A percentile compares a stretch with the other conserved stretches of the same genome.
Evolutionary conservation across 2,888 invertebrate species (phyloP).

Genomic region (Rhamnusium bicolor): DNA sequence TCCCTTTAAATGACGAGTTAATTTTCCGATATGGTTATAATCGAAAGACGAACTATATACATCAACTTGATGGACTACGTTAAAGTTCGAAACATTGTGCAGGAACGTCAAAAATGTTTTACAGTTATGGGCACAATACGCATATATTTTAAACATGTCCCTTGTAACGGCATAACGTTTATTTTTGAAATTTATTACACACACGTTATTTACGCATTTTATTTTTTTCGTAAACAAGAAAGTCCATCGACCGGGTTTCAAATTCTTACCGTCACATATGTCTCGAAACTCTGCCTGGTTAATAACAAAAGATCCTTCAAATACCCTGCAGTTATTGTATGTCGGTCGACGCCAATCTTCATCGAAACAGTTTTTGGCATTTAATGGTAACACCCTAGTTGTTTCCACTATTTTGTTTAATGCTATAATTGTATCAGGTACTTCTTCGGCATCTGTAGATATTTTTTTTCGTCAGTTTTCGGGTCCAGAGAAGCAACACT

Average conservation of each 20-base stretch:
- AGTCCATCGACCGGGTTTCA: neutral
- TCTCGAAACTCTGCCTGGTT: neutral
- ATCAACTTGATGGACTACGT: slow-evolving; percentile 17
- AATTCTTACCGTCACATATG: neutral
- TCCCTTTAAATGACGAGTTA: slow-evolving; percentile 15
- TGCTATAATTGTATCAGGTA: neutral
- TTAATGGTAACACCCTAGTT: neutral
- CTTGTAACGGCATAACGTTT: neutral
- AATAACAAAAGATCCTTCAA: neutral
- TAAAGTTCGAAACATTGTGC: slow-evolving; percentile 3
- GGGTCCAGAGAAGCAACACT: neutral
- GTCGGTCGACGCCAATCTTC: slow-evolving; percentile 1
- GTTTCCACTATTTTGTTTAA: neutral
- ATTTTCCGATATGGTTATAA: slow-evolving; percentile 18
- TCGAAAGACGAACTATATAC: slow-evolving; percentile 20
- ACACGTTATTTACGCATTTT: slow-evolving; percentile 16
- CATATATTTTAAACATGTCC: slow-evolving; percentile 17
- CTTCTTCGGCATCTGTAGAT: slow-evolving; percentile 1
- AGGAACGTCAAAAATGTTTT: slow-evolving; percentile 21
- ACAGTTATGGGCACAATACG: slow-evolving; percentile 20
- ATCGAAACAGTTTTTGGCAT: neutral
- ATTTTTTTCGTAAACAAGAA: slow-evolving; percentile 1
- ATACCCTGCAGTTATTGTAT: slow-evolving; percentile 1
- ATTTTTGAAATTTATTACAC: slow-evolving; percentile 21
- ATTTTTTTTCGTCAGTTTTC: neutral